Conservation (phyloP, 2,888 invertebrate genomes). For the Acleris cristana region DNA sequence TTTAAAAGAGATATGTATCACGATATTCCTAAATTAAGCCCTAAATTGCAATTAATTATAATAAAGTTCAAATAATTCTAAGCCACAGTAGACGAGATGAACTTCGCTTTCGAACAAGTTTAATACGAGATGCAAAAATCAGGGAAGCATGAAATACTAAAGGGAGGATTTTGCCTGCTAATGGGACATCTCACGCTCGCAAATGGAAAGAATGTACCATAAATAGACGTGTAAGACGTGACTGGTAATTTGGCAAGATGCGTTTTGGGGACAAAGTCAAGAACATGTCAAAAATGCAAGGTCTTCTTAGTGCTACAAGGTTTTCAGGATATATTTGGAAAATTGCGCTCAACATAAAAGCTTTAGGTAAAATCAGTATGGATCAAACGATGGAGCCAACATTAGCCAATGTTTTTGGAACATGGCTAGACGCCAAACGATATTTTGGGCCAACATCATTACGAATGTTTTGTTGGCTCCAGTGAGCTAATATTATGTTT, state of each 20-base stretch:
- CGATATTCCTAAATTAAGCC: too few relatives aligned
- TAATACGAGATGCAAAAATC: too few relatives aligned
- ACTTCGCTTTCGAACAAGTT: too few relatives aligned
- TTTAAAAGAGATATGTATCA: too few relatives aligned
- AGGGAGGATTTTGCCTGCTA: too few relatives aligned
- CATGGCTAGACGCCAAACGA: conserved; percentile 11
- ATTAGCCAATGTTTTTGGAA: neutral
- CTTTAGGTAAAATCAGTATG: neutral
- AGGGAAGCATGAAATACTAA: too few relatives aligned
- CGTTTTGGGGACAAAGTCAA: conserved; percentile 17
- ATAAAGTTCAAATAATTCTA: too few relatives aligned
- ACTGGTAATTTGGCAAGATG: conserved; percentile 22
- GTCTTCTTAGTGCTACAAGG: conserved; percentile 8
- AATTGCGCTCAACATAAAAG: neutral
- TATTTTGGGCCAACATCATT: conserved; percentile 11
- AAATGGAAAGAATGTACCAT: too few relatives aligned
- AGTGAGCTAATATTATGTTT: conserved; percentile 8
- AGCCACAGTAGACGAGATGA: too few relatives aligned
- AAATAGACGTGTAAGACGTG: too few relatives aligned
- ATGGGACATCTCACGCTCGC: too few relatives aligned
- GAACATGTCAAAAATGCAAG: conserved; percentile 9
- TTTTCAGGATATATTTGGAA: neutral
- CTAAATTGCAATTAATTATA: too few relatives aligned
- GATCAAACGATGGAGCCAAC: conserved; percentile 6
- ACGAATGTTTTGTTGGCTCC: conserved; percentile 5